Base-by-base conservation (phyloP, 2,888 invertebrate genomes). In the Temnothorax rugatulus region DNA sequence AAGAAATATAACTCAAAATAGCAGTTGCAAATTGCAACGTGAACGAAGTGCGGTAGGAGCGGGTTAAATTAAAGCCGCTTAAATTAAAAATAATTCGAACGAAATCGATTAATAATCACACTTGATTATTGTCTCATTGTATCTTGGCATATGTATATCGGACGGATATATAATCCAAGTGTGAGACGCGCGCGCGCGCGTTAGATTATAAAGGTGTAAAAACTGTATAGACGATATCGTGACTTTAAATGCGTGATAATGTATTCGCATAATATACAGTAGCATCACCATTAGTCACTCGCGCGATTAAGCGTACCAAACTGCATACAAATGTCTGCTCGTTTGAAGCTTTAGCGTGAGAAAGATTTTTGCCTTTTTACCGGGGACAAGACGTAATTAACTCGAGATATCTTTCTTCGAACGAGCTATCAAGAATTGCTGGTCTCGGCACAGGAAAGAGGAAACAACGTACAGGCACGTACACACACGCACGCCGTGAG, bases 361-460 rank as follows among this genome's bases (percentile, higher is more conserved):
- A 94, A 94, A 87, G 84, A 81, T 91, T 91, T 91, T 91, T 92
- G 91, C 71, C 92, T 93, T 7, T 92, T 91, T 90, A 87, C 84
- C 81, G 82, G 52, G 44, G 81, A 84, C 84, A 90, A 92, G 88
- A 89, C 85, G 90, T 93, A 94, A 94, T 94, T 94, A 94, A 91
- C 91, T 89, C 86, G 86, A 91, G 93, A 93, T 93, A 93, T 94
- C 93, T 94, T 89, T 92, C 91, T 92, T 92, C 87, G 90, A 93
- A 93, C 87, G 88, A 93, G 91, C 90, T 89, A 90, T 92, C 91
- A 93, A 93, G 93, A 94, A 93, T 92, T 91, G 89, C 89, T 86
- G 89, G 91, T 89, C 90, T 92, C 88, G 84, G 88, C 87, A 90
- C 93, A 92, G 92, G 92, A 93, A 93, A 94, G 91, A 94, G 94